Evolutionary conservation across 2,797 vertebrate species (phyloP), one percentile per base, ranked within the genome.

Genomic region (Notolabrus celidotus): DNA sequence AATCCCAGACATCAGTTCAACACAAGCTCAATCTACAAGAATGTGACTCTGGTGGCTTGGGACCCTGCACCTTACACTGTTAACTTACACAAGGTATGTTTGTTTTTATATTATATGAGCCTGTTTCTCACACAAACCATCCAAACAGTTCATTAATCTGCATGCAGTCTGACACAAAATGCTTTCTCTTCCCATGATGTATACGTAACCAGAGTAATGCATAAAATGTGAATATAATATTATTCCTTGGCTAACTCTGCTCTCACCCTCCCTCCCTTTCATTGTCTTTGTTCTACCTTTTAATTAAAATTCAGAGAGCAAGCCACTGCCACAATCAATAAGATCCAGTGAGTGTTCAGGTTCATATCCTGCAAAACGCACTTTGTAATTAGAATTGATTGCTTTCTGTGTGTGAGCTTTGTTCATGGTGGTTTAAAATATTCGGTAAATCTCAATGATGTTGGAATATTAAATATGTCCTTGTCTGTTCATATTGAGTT

Each of bases 41-140:
- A 99, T 56, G 93, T 98, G 74, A 94, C 95, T 36, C 91, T 99
- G 90, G 94, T 99, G 72, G 98, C 97, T 42, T 99, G 98, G 98
- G 98, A 99, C 85, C 98, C 98, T 56, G 96, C 98, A 20, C 97
- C 98, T 4, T 99, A 99, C 77, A 90, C 95, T 5, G 93, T 97
- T 77, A 94, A 99, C 87, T 88, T 99, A 63, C 92, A 95, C 15
- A 94, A 97, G 96, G 98, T 99, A 92, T 85, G 93, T 20, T 49
- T 17, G 14, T 5, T 14, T 6, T 22, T 34, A 1, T n/a, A 39
- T 22, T 2, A 43, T 34, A 42, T 56, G 17, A 25, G 9, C 4
- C 7, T 43, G 3, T 42, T 39, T 45, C 23, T 46, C 33, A 36
- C 10, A 53, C 7, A 6, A 16, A 51, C 7, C 36, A 10, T n/a